These are phyloP conservation scores for Abrostola triplasia DNA, from an alignment of 2,888 invertebrate species.

Conservation along the genomic window DNA sequence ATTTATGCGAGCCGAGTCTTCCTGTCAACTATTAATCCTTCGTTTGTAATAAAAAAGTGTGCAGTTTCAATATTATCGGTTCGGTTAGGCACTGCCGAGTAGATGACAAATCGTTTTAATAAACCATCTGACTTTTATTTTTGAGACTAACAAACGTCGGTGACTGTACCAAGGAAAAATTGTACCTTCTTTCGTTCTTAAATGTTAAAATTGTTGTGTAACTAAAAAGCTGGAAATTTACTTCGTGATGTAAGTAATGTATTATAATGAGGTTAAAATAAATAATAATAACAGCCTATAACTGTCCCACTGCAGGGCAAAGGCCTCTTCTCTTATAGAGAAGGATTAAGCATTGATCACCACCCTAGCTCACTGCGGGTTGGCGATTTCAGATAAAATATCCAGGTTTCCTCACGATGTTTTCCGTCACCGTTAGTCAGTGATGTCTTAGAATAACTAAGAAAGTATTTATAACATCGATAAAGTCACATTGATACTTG, in stretches of 20 bases:
- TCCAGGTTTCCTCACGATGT: too few relatives aligned
- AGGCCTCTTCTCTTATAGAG: too few relatives aligned
- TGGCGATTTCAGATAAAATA: too few relatives aligned
- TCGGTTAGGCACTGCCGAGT: slow-evolving; percentile 38
- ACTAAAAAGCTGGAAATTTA: slow-evolving; percentile 9
- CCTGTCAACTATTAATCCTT: slow-evolving; percentile 86
- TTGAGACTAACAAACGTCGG: slow-evolving; percentile 14
- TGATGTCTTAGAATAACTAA: too few relatives aligned
- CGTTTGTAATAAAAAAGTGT: slow-evolving; percentile 70
- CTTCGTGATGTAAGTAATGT: slow-evolving; percentile 19
- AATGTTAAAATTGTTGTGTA: slow-evolving; percentile 14
- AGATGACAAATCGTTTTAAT: slow-evolving; percentile 57
- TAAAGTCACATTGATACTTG: too few relatives aligned
- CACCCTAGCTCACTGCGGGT: too few relatives aligned
- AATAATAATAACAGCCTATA: too few relatives aligned
- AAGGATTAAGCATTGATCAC: too few relatives aligned
- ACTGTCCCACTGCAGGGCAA: too few relatives aligned
- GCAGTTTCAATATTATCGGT: slow-evolving; percentile 72
- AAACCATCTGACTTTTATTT: slow-evolving; percentile 47
- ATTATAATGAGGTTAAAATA: too few relatives aligned
- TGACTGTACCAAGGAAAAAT: slow-evolving; percentile 33
- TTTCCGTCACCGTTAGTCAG: too few relatives aligned
- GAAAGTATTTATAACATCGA: too few relatives aligned
- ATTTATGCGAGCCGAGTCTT: slow-evolving; percentile 83
- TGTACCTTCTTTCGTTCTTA: slow-evolving; percentile 9